Evolutionary conservation across 2,888 invertebrate genomes (phyloP), one percentile per base, ranked within the genome.

Genomic region (Quadriops clusia): DNA sequence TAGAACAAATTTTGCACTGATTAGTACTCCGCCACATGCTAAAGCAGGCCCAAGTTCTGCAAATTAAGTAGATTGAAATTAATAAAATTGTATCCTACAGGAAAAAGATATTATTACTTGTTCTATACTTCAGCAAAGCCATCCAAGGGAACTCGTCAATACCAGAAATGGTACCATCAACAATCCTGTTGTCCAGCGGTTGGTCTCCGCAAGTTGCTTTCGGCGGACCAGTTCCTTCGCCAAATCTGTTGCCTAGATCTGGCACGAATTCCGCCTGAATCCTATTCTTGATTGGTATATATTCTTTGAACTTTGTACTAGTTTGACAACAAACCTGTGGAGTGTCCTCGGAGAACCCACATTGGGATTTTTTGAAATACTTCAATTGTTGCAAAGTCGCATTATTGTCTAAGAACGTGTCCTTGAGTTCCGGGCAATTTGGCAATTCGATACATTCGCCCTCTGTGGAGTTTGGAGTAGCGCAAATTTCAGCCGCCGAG

Each of bases 181-280:
- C 69, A 27, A 77, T 70, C 27, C 68, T 65, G 49, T 76, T 67
- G n/a, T n/a, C n/a, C n/a, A n/a, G n/a, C n/a, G n/a, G n/a, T n/a
- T n/a, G n/a, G n/a, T n/a, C n/a, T n/a, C n/a, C n/a, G n/a, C n/a
- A n/a, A n/a, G n/a, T n/a, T n/a, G n/a, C n/a, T n/a, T n/a, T n/a
- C n/a, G n/a, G n/a, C n/a, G n/a, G n/a, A n/a, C n/a, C n/a, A n/a
- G n/a, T n/a, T n/a, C n/a, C n/a, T n/a, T n/a, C n/a, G n/a, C n/a
- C n/a, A n/a, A n/a, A n/a, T n/a, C n/a, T n/a, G n/a, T n/a, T n/a
- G n/a, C n/a, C n/a, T n/a, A n/a, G n/a, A n/a, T n/a, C n/a, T n/a
- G n/a, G n/a, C n/a, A n/a, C n/a, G n/a, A n/a, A n/a, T n/a, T n/a
- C n/a, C n/a, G n/a, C n/a, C n/a, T n/a, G n/a, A n/a, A n/a, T n/a